Percentiles rank a stretch among this genome's conserved stretches.
Evolutionary conservation across 2,888 invertebrate genomes (phyloP).

Genomic region (Nasonovia ribisnigri): DNA sequence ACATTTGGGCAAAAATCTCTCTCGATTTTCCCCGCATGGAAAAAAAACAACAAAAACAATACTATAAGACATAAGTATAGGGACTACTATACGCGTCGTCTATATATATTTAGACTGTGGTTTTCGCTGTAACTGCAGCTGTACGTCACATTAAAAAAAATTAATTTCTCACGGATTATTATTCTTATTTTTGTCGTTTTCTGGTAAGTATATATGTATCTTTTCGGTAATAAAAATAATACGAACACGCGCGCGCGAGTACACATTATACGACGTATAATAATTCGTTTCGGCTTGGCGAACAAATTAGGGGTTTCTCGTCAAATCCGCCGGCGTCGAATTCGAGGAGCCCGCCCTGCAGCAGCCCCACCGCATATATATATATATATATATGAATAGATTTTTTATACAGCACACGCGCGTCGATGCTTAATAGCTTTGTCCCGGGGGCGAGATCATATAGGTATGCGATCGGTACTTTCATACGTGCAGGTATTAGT

Average conservation of each 20-base stretch:
- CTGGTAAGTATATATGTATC: background rate
- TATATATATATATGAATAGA: background rate
- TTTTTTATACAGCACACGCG: no score
- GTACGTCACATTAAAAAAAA: background rate
- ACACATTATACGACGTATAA: background rate
- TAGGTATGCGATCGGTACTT: background rate
- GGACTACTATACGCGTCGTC: background rate
- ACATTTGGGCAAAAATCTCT: background rate
- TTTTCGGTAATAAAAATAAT: no score
- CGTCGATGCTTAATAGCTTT: slow-evolving; percentile 8
- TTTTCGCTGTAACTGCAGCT: background rate
- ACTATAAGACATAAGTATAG: background rate
- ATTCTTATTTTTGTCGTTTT: background rate
- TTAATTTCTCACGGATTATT: background rate
- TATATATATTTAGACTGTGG: background rate
- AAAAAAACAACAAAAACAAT: background rate
- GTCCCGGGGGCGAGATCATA: background rate
- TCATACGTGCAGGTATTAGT: background rate
- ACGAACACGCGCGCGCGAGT: background rate
- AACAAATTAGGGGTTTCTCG: slow-evolving; percentile 57
- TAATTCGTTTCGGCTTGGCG: slow-evolving; percentile 44
- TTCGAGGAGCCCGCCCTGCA: slow-evolving; percentile 21
- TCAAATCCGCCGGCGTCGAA: slow-evolving; percentile 40
- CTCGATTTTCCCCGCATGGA: background rate
- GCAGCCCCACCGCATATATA: background rate